These are phyloP conservation scores for Torymus auratus DNA, from an alignment of 2,888 invertebrate genomes.

Conservation along the genomic window DNA sequence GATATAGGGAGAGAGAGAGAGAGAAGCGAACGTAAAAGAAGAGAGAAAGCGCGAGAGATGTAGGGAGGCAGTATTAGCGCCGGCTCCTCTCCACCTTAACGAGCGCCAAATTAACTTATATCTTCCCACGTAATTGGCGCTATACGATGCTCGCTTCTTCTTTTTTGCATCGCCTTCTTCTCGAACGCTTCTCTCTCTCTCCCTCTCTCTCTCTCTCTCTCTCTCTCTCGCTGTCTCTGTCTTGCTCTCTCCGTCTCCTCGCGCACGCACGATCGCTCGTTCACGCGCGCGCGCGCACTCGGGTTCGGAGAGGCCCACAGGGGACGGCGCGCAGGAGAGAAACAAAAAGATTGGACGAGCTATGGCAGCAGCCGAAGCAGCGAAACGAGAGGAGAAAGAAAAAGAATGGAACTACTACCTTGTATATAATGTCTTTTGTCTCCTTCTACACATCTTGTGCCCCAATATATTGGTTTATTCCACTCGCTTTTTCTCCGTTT, in stretches of 20 bases:
- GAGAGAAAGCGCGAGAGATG: slow-evolving; percentile 27
- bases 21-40: slow-evolving; percentile 15
- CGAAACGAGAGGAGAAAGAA: slow-evolving; percentile 10
- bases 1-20: slow-evolving; percentile 34
- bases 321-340: neutral
- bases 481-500: neutral
- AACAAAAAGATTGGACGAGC: neutral
- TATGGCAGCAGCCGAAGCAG: slow-evolving; percentile 4
- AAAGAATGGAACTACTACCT: neutral
- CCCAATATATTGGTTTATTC: too few relatives aligned
- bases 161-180: too few relatives aligned
- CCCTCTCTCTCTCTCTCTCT: neutral
- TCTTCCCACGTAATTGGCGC: slow-evolving; percentile 59
- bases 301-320: neutral
- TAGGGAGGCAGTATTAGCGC: slow-evolving; percentile 50
- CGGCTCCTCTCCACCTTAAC: slow-evolving; percentile 58
- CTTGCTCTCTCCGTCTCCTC: slow-evolving; percentile 35
- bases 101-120: slow-evolving; percentile 61
- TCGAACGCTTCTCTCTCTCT: slow-evolving; percentile 10
- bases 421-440: too few relatives aligned
- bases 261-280: slow-evolving; percentile 24
- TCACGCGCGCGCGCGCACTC: slow-evolving; percentile 13
- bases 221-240: slow-evolving; percentile 7
- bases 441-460: too few relatives aligned
- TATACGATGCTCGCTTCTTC: slow-evolving; percentile 44